Percentiles rank a stretch among this genome's conserved stretches.
Conservation (phyloP, 2,888 invertebrate species). For the Mechanitis mazaeus region DNA sequence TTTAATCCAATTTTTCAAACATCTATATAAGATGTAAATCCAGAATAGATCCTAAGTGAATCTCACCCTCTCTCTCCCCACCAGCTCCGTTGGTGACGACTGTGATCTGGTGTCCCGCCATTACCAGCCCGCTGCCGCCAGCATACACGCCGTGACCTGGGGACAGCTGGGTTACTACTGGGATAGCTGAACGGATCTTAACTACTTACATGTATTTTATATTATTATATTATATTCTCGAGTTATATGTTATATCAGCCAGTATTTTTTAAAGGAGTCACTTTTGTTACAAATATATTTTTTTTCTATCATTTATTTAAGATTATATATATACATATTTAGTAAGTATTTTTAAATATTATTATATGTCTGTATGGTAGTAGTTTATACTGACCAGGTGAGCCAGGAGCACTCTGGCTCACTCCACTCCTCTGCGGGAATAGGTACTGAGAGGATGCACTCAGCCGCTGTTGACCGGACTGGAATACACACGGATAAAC, state of each 20-base stretch:
- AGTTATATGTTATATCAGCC: too few species aligned
- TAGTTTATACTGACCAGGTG: slow-evolving; percentile 69
- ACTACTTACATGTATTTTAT: too few species aligned
- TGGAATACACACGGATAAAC: slow-evolving; percentile 23
- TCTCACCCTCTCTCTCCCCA: slow-evolving; percentile 73
- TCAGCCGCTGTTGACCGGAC: slow-evolving; percentile 67
- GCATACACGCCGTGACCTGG: slow-evolving; percentile 63
- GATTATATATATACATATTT: too few species aligned
- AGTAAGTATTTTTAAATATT: neutral
- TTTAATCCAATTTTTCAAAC: too few species aligned
- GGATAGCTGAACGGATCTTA: too few species aligned
- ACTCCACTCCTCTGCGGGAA: slow-evolving; percentile 80
- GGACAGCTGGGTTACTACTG: too few species aligned
- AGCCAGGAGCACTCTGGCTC: slow-evolving; percentile 81
- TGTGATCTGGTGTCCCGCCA: slow-evolving; percentile 78
- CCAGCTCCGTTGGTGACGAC: slow-evolving; percentile 76
- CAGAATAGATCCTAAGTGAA: too few species aligned
- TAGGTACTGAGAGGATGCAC: slow-evolving; percentile 70
- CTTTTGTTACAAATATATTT: too few species aligned
- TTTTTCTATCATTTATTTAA: too few species aligned
- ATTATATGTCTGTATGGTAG: neutral
- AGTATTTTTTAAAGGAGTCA: too few species aligned
- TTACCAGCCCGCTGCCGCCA: slow-evolving; percentile 68
- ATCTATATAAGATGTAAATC: too few species aligned
- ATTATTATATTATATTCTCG: too few species aligned